phyloP scores from a whole-genome alignment of 2,888 invertebrate species.

The Graphium colonna region DNA sequence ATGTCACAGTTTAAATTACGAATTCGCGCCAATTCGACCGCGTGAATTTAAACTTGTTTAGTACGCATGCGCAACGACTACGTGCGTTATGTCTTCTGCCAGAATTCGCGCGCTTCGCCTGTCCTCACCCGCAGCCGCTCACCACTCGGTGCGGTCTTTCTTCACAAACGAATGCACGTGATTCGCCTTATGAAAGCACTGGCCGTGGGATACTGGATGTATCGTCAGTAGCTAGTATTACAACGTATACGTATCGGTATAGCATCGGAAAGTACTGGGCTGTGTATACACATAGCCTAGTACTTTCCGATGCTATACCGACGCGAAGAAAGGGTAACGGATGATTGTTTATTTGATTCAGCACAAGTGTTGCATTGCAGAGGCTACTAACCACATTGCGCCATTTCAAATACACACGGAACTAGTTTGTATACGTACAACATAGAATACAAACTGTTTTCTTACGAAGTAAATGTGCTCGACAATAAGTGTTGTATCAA shows the following conservation, averaged over 20 bases:
- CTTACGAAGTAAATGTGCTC: not conserved
- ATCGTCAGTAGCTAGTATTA: constrained; percentile 21
- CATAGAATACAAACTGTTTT: constrained; percentile 9
- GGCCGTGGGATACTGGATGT: constrained; percentile 44
- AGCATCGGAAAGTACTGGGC: no score
- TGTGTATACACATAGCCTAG: constrained; percentile 1
- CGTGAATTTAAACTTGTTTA: constrained; percentile 21
- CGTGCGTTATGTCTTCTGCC: constrained; percentile 59
- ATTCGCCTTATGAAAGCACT: constrained; percentile 59
- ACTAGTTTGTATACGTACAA: constrained; percentile 3
- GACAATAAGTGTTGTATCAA: not conserved
- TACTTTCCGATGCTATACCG: constrained; percentile 1
- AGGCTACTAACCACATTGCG: constrained; percentile 1
- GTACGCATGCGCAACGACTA: constrained; percentile 57
- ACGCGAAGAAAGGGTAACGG: not conserved
- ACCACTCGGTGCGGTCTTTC: constrained; percentile 50
- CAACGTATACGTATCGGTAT: constrained; percentile 6
- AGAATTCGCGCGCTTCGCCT: constrained; percentile 34
- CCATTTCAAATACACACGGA: constrained; percentile 11
- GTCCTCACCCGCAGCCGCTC: constrained; percentile 42
- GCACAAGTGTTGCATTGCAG: constrained; percentile 14
- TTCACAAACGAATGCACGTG: constrained; percentile 55
- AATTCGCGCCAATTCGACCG: constrained; percentile 51
- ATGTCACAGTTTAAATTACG: not conserved
- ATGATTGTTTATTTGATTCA: constrained; percentile 8